Conservation (phyloP, 2,113 vertebrate species). For the Tachycineta bicolor region DNA sequence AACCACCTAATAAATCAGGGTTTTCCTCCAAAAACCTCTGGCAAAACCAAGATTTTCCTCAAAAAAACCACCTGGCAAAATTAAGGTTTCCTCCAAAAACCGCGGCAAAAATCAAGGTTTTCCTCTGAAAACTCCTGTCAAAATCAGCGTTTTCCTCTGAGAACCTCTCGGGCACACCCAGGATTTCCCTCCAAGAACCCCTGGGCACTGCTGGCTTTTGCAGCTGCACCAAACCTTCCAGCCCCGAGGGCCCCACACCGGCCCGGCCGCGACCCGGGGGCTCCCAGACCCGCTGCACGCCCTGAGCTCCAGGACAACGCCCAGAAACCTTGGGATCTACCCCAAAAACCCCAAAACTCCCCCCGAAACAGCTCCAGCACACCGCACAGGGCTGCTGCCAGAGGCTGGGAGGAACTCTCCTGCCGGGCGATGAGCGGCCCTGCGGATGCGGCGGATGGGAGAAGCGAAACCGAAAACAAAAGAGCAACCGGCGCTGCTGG, state of each 20-base stretch:
- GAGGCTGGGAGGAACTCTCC: background rate
- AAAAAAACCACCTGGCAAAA: background rate
- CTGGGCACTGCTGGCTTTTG: too few species aligned
- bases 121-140: background rate
- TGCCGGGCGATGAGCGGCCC: background rate
- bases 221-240: too few species aligned
- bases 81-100: too few species aligned
- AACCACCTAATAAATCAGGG: too few species aligned
- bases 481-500: background rate
- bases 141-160: too few species aligned
- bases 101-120: background rate
- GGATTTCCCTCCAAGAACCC: background rate
- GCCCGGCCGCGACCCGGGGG: rapidly evolving
- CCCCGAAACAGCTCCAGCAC: background rate
- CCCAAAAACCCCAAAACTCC: rapidly evolving
- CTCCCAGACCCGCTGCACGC: background rate
- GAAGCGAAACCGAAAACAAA: background rate
- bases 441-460: background rate
- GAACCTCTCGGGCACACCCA: background rate
- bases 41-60: background rate
- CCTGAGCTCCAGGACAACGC: background rate
- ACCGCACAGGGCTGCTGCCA: background rate
- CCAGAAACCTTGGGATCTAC: rapidly evolving
- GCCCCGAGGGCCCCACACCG: too few species aligned
- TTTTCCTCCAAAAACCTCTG: background rate